These are phyloP conservation scores for Pycnonotus jocosus DNA, from an alignment of 2,113 vertebrate species.

Conservation along the genomic window DNA sequence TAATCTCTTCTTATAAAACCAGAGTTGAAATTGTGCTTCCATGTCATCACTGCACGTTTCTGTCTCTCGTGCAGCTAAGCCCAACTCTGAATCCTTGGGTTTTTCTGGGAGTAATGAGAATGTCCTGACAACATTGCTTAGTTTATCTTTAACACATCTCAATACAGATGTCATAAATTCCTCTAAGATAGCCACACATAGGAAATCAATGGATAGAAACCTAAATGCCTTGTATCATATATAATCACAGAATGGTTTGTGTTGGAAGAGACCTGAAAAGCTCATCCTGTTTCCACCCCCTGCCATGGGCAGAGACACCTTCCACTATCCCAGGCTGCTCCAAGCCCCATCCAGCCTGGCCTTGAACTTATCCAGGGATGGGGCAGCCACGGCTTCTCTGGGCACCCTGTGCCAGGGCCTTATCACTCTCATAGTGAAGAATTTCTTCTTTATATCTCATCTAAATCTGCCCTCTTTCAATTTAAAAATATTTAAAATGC, in stretches of 20 bases:
- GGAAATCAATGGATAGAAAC: neutral
- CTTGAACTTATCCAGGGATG: neutral
- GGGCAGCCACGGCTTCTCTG: neutral
- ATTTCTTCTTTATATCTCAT: neutral
- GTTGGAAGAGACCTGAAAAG: neutral
- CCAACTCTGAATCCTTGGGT: neutral
- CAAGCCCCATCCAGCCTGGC: rapidly evolving
- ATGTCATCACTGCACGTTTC: neutral
- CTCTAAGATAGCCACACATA: neutral
- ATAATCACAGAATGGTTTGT: neutral
- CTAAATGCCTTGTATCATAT: neutral
- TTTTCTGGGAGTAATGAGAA: neutral
- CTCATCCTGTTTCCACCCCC: rapidly evolving
- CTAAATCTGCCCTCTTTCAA: neutral
- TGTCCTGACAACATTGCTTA: neutral
- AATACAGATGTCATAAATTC: neutral
- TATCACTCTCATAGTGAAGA: rapidly evolving
- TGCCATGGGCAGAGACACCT: neutral
- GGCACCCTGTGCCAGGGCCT: neutral
- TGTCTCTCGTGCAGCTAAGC: rapidly evolving
- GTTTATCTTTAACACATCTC: neutral
- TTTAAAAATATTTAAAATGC: neutral
- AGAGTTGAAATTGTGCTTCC: neutral
- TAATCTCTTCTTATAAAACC: neutral
- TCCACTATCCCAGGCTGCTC: neutral